phyloP scores from a whole-genome alignment of 2,797 vertebrate genomes.

The Hippocampus kuda region DNA sequence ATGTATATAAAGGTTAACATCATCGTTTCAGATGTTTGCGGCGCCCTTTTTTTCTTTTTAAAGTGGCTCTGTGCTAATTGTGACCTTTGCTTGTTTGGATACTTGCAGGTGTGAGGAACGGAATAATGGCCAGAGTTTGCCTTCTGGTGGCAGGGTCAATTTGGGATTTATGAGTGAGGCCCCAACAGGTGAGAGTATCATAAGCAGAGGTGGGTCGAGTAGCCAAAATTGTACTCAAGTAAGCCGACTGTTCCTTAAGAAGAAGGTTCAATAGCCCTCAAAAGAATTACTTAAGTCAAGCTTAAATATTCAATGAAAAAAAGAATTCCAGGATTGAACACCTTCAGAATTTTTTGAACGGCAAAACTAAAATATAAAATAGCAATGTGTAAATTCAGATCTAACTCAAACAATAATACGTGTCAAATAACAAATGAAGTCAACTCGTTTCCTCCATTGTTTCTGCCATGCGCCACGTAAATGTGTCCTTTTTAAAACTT shows the following conservation, averaged over 20 bases:
- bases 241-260: not conserved
- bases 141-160: constrained; percentile 54
- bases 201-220: not conserved
- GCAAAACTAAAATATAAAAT: no score
- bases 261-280: not conserved
- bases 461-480: not conserved
- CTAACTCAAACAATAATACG: not conserved
- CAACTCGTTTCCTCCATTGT: not conserved
- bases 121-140: constrained; percentile 11
- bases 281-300: not conserved
- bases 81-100: constrained; percentile 27
- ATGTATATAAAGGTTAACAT: no score
- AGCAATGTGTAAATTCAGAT: not conserved
- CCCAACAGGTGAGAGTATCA: constrained; percentile 46
- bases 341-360: no score
- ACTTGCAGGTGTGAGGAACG: constrained; percentile 47
- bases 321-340: not conserved
- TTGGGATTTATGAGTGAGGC: constrained; percentile 47
- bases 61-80: constrained; percentile 25
- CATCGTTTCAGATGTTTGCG: not conserved
- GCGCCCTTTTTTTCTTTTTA: not conserved
- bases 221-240: not conserved
- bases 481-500: not conserved
- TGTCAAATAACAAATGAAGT: not conserved
- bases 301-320: not conserved